Evolutionary conservation across 2,888 invertebrate genomes (phyloP).

Genomic region (Entomobrya multifasciata): DNA sequence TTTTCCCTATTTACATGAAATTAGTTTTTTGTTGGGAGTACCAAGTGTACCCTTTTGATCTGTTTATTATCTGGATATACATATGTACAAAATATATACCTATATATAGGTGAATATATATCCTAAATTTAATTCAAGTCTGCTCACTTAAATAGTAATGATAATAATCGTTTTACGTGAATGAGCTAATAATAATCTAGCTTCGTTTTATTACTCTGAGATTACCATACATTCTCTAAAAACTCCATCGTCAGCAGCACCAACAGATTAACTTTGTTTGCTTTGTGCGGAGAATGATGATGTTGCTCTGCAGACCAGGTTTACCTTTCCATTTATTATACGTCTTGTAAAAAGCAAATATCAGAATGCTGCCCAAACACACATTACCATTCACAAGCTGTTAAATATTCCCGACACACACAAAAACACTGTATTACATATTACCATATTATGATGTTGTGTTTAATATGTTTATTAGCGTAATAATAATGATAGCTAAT

Average conservation of each 20-base stretch:
- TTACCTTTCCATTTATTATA: no score
- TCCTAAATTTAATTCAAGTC: not conserved
- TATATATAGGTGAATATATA: no score
- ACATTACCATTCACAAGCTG: constrained; percentile 20
- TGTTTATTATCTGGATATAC: no score
- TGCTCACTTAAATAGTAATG: constrained; percentile 2
- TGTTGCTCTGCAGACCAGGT: not conserved
- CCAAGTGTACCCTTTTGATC: not conserved
- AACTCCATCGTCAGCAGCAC: not conserved
- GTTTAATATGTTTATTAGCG: constrained; percentile 4
- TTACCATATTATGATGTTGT: not conserved
- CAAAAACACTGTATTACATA: not conserved
- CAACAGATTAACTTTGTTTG: not conserved
- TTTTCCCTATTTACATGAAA: not conserved
- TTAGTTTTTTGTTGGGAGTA: not conserved
- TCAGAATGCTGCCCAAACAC: not conserved
- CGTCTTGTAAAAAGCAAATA: not conserved
- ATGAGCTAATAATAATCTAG: constrained; percentile 41
- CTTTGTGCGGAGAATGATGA: not conserved
- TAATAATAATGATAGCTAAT: constrained; percentile 36
- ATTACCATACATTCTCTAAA: constrained; percentile 8
- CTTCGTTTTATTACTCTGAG: constrained; percentile 28
- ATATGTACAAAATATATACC: no score
- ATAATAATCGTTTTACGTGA: constrained; percentile 45
- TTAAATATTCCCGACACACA: constrained; percentile 62